Base-by-base conservation (phyloP, 2,113 vertebrate genomes). In the Argyrosomus japonicus region DNA sequence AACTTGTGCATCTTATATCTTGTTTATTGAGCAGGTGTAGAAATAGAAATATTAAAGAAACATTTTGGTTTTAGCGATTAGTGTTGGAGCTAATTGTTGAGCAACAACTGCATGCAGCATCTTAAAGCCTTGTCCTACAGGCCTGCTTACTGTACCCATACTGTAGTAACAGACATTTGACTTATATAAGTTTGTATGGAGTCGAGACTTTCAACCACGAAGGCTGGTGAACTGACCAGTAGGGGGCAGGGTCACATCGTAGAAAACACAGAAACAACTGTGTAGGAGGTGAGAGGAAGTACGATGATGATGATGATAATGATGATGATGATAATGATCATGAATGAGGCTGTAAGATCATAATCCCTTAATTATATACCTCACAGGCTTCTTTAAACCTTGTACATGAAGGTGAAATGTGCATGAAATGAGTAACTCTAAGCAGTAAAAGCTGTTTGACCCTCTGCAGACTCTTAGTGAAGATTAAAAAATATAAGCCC, bases 381-480 rank as follows among this genome's bases (percentile, higher is more conserved):
- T 50, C 23, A 32, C 75, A 53, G 9, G 43, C 27, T 3, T 67
- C 19, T 69, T 15, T 23, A 15, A 70, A 3, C 2, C 6, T 13
- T 72, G 63, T 1, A 58, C 15, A 13, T 36, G n/a, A 77, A 77
- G 58, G n/a, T 87, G 74, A 90, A 88, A 88, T 90, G 32, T 81
- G 63, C 21, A 81, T 76, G 73, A 63, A 82, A 75, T 32, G 21
- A 79, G 32, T 64, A 51, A 57, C 25, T 71, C 69, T 48, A 47
- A 23, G 19, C 4, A 5, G 2, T n/a, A 54, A 79, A 76, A 27
- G n/a, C 32, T 77, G 62, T 75, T 79, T 70, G 61, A 68, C 15
- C 45, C 50, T 48, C 47, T 51, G 60, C 54, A 61, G 18, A 67
- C 11, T 70, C 18, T 25, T 21, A 6, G 25, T 43, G 53, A 65